phyloP scores from a whole-genome alignment of 2,888 invertebrate genomes.

The Melangyna quadrimaculata region DNA sequence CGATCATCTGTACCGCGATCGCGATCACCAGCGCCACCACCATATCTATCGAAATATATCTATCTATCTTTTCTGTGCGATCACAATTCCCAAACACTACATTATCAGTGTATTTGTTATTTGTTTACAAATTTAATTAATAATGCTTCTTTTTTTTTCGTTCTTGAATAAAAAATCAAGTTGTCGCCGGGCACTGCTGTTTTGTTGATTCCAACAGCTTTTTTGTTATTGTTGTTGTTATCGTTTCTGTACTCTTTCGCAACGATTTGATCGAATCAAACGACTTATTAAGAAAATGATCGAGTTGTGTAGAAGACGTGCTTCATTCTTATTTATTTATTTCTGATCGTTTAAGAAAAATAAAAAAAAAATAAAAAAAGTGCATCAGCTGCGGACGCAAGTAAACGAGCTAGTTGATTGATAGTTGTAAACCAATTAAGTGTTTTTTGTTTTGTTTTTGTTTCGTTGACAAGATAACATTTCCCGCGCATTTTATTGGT shows the following conservation, averaged over 20 bases:
- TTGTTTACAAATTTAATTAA: conserved; percentile 71
- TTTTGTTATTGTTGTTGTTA: conserved; percentile 45
- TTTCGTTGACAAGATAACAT: background rate
- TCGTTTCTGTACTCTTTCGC: conserved; percentile 54
- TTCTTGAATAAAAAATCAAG: conserved; percentile 65
- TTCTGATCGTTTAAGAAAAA: conserved; percentile 13
- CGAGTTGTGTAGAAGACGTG: conserved; percentile 69
- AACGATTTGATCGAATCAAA: conserved; percentile 62
- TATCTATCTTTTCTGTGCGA: conserved; percentile 29
- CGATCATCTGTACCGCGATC: conserved; percentile 43
- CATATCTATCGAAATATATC: conserved; percentile 14
- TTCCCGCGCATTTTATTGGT: conserved; percentile 13
- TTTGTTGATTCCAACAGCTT: background rate
- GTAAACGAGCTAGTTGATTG: background rate
- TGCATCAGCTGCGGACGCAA: conserved; percentile 38
- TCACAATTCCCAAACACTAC: conserved; percentile 6
- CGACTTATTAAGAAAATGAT: conserved; percentile 69
- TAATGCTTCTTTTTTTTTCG: conserved; percentile 30
- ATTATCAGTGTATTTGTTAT: conserved; percentile 43
- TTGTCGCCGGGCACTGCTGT: conserved; percentile 52
- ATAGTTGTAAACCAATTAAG: background rate
- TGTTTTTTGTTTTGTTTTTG: no score
- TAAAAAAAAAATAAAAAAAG: conserved; percentile 18
- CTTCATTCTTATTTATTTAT: conserved; percentile 55
- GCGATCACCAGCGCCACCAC: background rate